phyloP scores from a whole-genome alignment of 2,797 vertebrate genomes.

The Psittacula derbiana region DNA sequence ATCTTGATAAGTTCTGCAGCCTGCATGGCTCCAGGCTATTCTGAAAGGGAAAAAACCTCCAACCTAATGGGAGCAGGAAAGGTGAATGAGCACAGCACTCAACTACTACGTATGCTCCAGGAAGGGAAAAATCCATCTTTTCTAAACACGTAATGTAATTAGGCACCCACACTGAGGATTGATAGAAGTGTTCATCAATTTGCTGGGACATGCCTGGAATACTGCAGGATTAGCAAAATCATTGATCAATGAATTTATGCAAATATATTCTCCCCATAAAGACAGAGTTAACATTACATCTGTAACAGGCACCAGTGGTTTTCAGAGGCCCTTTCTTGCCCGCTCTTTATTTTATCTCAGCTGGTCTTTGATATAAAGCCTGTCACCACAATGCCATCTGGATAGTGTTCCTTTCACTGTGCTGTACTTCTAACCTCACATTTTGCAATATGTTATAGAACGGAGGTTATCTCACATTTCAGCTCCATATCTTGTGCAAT shows the following conservation, averaged over 20 bases:
- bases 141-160: slow-evolving; percentile 37
- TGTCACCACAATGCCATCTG: slow-evolving; percentile 67
- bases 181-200: slow-evolving; percentile 55
- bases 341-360: slow-evolving; percentile 7
- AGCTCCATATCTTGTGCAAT: background rate
- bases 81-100: slow-evolving; percentile 21
- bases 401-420: slow-evolving; percentile 36
- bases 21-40: background rate
- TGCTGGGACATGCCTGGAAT: slow-evolving; percentile 17
- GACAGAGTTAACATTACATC: slow-evolving; percentile 28
- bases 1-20: slow-evolving; percentile 10
- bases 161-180: background rate
- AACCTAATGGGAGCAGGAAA: slow-evolving; percentile 12
- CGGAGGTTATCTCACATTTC: slow-evolving; percentile 40
- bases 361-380: slow-evolving; percentile 49
- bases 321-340: slow-evolving; percentile 25
- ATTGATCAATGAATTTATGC: slow-evolving; percentile 50
- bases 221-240: slow-evolving; percentile 37
- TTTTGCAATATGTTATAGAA: background rate
- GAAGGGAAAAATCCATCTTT: slow-evolving; percentile 43
- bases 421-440: background rate
- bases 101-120: slow-evolving; percentile 1
- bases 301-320: slow-evolving; percentile 31
- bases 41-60: background rate
- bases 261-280: slow-evolving; percentile 38